Evolutionary conservation across 2,888 invertebrate genomes (phyloP).

Genomic region (Stenodera caucasica): DNA sequence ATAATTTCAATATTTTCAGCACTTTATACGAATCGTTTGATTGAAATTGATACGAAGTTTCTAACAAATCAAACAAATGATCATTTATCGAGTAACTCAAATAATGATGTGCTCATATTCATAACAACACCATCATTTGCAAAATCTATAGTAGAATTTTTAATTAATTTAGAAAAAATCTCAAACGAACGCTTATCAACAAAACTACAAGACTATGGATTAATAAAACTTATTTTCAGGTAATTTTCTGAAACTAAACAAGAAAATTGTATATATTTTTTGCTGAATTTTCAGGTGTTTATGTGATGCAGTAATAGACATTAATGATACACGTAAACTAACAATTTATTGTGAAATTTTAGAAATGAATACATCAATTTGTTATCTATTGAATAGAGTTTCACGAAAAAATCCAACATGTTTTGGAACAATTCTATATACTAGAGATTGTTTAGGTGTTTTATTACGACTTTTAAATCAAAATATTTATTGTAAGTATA

Average conservation of each 20-base stretch:
- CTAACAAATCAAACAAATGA: background rate
- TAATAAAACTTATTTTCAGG: conserved; percentile 58
- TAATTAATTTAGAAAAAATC: conserved; percentile 56
- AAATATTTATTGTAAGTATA: conserved; percentile 55
- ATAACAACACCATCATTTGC: conserved; percentile 56
- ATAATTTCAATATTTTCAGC: background rate
- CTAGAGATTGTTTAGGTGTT: conserved; percentile 56
- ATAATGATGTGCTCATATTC: conserved; percentile 13
- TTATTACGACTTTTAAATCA: conserved; percentile 55
- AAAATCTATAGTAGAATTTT: conserved; percentile 53
- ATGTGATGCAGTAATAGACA: conserved; percentile 48
- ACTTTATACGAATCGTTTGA: background rate
- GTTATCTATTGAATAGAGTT: conserved; percentile 54
- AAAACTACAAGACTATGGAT: conserved; percentile 55
- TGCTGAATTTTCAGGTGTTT: conserved; percentile 55
- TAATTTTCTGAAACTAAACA: conserved; percentile 40
- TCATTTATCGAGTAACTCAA: background rate
- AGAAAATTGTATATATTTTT: conserved; percentile 15
- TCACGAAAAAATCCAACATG: conserved; percentile 52
- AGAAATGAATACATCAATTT: conserved; percentile 59
- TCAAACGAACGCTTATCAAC: conserved; percentile 52
- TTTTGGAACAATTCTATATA: conserved; percentile 54
- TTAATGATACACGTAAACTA: conserved; percentile 50
- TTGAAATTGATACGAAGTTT: background rate
- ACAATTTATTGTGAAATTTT: conserved; percentile 56